Percentiles rank a stretch among this genome's conserved stretches.
phyloP scores from a whole-genome alignment of 1,140 invertebrate species.

The Ceratina australensis region DNA sequence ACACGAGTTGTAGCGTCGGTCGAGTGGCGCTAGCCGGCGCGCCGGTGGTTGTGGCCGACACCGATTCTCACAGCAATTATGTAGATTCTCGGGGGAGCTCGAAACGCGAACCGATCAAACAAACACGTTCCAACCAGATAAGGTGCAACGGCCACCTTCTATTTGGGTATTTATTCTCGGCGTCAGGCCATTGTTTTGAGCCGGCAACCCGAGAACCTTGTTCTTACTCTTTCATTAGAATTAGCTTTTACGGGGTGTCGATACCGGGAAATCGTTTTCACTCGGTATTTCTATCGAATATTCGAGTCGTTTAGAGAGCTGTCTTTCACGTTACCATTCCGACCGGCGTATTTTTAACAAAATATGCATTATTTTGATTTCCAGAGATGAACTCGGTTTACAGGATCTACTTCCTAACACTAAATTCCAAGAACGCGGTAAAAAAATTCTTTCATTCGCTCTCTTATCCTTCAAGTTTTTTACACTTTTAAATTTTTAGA shows the following conservation, averaged over 20 bases:
- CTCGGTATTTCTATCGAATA: neutral
- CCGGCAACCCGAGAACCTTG: neutral
- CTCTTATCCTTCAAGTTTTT: too few relatives aligned
- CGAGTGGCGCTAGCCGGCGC: conserved; percentile 50
- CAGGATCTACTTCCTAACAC: too few relatives aligned
- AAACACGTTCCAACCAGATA: conserved; percentile 43
- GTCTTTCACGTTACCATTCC: too few relatives aligned
- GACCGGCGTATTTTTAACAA: too few relatives aligned
- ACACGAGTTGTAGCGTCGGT: conserved; percentile 41
- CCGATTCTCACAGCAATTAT: conserved; percentile 65
- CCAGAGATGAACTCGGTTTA: too few relatives aligned
- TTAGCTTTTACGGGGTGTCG: conserved; percentile 17
- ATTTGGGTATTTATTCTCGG: conserved; percentile 38
- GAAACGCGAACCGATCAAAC: conserved; percentile 37
- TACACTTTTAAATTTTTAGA: too few relatives aligned
- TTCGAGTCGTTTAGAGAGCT: too few relatives aligned
- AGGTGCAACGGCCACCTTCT: conserved; percentile 3
- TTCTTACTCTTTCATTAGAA: neutral
- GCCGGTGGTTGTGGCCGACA: neutral
- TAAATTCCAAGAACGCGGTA: conserved; percentile 50
- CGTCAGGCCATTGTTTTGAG: conserved; percentile 27
- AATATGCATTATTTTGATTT: too few relatives aligned
- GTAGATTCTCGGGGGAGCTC: conserved; percentile 46
- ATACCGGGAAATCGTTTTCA: neutral
- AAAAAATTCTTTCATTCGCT: too few relatives aligned